Evolutionary conservation across 2,113 vertebrate genomes (phyloP).

Genomic region (Petaurus breviceps): DNA sequence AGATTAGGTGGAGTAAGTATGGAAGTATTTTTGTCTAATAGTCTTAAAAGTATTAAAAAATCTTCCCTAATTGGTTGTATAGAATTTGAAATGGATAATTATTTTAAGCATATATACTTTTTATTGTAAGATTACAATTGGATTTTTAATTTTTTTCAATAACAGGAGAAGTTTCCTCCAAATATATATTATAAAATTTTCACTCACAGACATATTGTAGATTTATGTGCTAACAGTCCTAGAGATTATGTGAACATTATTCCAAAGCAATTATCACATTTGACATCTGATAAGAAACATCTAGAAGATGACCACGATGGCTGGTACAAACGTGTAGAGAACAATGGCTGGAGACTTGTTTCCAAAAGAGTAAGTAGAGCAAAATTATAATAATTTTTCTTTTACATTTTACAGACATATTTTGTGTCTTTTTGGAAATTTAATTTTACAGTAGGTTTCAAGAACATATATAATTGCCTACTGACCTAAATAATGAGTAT

Average conservation of each 20-base stretch:
- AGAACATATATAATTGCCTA: conserved; percentile 3
- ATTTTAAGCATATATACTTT: background rate
- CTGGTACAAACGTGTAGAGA: conserved; percentile 88
- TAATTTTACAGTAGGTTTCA: conserved; percentile 19
- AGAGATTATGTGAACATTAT: conserved; percentile 82
- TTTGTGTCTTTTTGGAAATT: conserved; percentile 32
- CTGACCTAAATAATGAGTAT: conserved; percentile 35
- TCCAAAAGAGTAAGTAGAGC: conserved; percentile 79
- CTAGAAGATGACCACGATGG: conserved; percentile 71
- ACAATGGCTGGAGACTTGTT: conserved; percentile 89
- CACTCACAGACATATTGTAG: conserved; percentile 87
- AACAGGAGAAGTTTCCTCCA: conserved; percentile 87
- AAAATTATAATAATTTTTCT: conserved; percentile 32
- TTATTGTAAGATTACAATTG: conserved; percentile 26
- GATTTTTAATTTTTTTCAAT: conserved; percentile 59
- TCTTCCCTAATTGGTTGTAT: conserved; percentile 6
- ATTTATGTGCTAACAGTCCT: conserved; percentile 88
- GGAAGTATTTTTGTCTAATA: conserved; percentile 23
- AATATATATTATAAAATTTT: conserved; percentile 91
- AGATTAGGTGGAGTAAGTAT: conserved; percentile 84
- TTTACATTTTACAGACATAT: conserved; percentile 13
- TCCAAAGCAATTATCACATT: conserved; percentile 65
- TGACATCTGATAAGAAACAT: conserved; percentile 47
- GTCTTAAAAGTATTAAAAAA: conserved; percentile 12
- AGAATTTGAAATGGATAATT: conserved; percentile 26